A percentile compares a stretch with the other conserved stretches of the same genome.
phyloP scores from a whole-genome alignment of 2,113 vertebrate genomes.

The Indicator maculatus region DNA sequence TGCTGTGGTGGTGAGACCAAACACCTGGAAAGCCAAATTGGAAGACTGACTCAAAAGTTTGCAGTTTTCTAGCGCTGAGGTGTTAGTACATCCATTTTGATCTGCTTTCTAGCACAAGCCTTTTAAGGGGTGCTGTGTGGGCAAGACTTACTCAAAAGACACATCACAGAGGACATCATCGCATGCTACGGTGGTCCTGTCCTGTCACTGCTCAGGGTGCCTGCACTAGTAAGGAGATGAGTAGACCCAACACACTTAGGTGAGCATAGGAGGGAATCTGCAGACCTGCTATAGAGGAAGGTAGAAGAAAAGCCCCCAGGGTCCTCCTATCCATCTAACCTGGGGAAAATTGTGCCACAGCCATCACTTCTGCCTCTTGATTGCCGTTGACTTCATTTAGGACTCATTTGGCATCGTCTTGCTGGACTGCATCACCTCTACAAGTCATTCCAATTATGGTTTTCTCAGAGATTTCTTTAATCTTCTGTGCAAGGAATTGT shows the following conservation, averaged over 20 bases:
- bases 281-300: neutral
- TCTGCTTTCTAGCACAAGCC: neutral
- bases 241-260: accelerated
- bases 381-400: neutral
- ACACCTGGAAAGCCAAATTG: neutral
- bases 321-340: neutral
- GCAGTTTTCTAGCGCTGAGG: neutral
- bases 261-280: neutral
- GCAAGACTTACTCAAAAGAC: neutral
- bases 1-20: neutral
- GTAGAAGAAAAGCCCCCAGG: neutral
- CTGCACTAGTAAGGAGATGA: accelerated
- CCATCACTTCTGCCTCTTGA: neutral
- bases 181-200: neutral
- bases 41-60: neutral
- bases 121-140: neutral
- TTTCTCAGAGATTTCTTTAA: neutral
- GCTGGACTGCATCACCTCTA: neutral
- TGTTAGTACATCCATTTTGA: neutral
- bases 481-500: neutral
- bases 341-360: neutral
- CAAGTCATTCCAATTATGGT: neutral
- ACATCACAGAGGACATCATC: neutral
- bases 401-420: neutral
- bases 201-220: neutral